Evolutionary conservation across 2,888 invertebrate genomes (phyloP), one percentile per base, ranked within the genome.

Genomic region (Xylocampa areola): DNA sequence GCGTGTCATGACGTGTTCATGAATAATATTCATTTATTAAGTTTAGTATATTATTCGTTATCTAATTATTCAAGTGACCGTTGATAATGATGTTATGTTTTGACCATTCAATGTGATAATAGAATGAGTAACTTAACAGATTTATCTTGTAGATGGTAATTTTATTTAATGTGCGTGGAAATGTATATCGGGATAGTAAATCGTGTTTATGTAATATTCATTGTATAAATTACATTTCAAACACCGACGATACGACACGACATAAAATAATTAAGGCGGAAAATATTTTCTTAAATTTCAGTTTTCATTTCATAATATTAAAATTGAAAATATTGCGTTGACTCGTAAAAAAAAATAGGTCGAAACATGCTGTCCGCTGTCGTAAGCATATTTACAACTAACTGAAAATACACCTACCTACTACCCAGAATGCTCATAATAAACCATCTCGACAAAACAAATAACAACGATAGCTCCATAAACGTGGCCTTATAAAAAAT

Each of bases 1-100:
- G 74, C 76, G 70, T 84, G 77, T 73, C 80, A 72, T 67, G 62
- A 68, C 75, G 67, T 71, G 55, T 67, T 60, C 51, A 67, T 73
- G 69, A 72, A 77, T 77, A 69, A 60, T 59, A 70, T 74, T 63
- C 40, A 32, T 62, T 61, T 66, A 73, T 63, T 62, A 65, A 43
- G 44, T 66, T 68, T 58, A 63, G 49, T 62, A 58, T 55, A 25
- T 60, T 40, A 43, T 66, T 57, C 14, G 40, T 52, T 54, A 55
- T 65, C 54, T 57, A 62, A 59, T 68, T 62, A 62, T 45, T 33
- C 35, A 25, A 47, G 43, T 58, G 19, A 40, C 45, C 13, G 44
- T 53, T 66, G 63, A 64, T 57, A 50, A 33, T 36, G 19, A 44
- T 49, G 27, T 48, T 55, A 4, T 43, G 39, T 40, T 64, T 50